A percentile compares a stretch with the other conserved stretches of the same genome.
Evolutionary conservation across 2,113 vertebrate genomes (phyloP).

Genomic region (Tiliqua scincoides): DNA sequence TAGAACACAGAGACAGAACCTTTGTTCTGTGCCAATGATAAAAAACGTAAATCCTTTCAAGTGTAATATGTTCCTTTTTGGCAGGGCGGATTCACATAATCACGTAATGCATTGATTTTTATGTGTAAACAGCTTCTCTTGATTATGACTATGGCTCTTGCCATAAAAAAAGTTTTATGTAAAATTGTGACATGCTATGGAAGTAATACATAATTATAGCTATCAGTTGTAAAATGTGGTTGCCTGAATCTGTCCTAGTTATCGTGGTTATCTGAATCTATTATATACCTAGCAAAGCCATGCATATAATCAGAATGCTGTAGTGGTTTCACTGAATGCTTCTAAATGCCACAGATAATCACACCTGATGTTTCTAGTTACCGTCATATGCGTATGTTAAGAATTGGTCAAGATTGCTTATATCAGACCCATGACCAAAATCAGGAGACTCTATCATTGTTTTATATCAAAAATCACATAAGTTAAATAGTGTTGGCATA

Average conservation of each 20-base stretch:
- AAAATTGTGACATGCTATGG: background rate
- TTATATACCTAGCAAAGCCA: background rate
- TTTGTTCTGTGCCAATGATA: background rate
- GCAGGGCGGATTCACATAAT: background rate
- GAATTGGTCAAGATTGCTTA: too few relatives aligned
- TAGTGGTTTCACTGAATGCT: background rate
- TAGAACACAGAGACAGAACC: background rate
- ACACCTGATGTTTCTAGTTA: background rate
- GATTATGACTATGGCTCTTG: background rate
- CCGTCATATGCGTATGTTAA: background rate
- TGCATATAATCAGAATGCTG: background rate
- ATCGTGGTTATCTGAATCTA: too few relatives aligned
- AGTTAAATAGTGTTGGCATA: constrained; percentile 57
- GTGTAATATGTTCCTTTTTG: background rate
- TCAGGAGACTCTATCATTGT: background rate
- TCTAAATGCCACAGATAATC: background rate
- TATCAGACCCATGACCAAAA: background rate
- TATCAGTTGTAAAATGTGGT: background rate
- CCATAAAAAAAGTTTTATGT: background rate
- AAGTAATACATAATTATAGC: background rate
- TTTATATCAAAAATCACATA: background rate
- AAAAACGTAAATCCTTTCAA: background rate
- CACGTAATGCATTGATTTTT: background rate
- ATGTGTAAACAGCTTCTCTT: background rate
- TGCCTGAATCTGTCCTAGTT: background rate